Evolutionary conservation across 2,797 vertebrate species (phyloP), one percentile per base, ranked within the genome.

Genomic region (Gobio occitaniae): DNA sequence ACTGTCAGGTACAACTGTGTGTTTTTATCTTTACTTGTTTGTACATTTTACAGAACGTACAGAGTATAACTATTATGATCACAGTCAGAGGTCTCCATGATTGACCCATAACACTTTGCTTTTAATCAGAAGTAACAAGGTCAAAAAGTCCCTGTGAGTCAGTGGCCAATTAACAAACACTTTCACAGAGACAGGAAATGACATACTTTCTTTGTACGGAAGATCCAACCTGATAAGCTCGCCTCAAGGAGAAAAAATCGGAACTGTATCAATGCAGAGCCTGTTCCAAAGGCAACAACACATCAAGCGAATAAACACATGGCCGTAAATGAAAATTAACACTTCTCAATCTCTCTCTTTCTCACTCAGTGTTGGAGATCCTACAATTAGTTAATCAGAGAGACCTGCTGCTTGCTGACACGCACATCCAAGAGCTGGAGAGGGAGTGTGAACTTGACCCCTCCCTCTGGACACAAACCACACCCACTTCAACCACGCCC

Each of bases 381-480:
- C 93, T 97, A 72, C 95, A 96, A 90, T 83, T 98, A 89, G 97
- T 99, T 82, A 97, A 97, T 90, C 94, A 95, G 81, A 92, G 96
- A 84, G 97, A 97, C 72, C 95, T 99, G 36, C 95, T 97, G 2
- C 91, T 94, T 1, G 97, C 97, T 0, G 97, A 98, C 85, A 95
- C 96, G 41, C 97, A 98, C 88, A 98, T 98, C 87, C 93, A 97
- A 80, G 97, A 98, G 88, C 91, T 98, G 88, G 97, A 98, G 87
- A 94, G 96, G 0, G 97, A 99, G 89, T 96, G 96, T 76, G 93
- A 94, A 88, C 91, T 96, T n/a, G 89, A 87, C 91, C 94, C 2
- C 9, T 71, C 25, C n/a, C 84, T n/a, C 6, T 89, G 47, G 38
- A 87, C 83, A 85, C 93, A 66, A 87, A 85, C 78, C 75, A 83